phyloP scores from a whole-genome alignment of 2,113 vertebrate genomes.

The Sebastes fasciatus region DNA sequence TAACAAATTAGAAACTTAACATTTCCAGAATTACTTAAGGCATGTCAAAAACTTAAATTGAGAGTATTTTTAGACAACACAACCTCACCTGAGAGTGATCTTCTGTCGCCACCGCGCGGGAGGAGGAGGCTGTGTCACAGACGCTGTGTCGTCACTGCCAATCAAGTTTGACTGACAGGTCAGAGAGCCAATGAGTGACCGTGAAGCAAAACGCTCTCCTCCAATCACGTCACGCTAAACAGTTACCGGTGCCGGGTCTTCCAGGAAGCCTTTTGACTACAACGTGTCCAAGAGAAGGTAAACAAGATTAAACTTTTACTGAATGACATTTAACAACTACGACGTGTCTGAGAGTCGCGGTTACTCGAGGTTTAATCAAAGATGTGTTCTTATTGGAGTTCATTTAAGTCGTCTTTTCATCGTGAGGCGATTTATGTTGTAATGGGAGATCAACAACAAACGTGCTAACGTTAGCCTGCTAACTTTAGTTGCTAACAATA shows the following conservation, averaged over 20 bases:
- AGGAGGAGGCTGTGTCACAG: not conserved
- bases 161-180: constrained; percentile 20
- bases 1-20: not conserved
- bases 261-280: not conserved
- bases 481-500: not conserved
- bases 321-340: too few species aligned
- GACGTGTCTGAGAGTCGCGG: not conserved
- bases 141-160: constrained; percentile 4
- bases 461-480: constrained; percentile 70
- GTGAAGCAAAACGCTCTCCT: not conserved
- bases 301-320: constrained; percentile 35
- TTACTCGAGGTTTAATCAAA: rapidly evolving
- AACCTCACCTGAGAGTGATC: constrained; percentile 5
- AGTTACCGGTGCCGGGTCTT: constrained; percentile 4
- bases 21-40: not conserved
- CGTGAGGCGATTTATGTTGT: not conserved
- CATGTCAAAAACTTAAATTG: not conserved
- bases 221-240: constrained; percentile 55
- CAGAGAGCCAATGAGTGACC: constrained; percentile 49
- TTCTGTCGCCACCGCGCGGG: constrained; percentile 71
- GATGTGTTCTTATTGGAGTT: rapidly evolving
- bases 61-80: not conserved
- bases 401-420: not conserved
- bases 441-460: constrained; percentile 47
- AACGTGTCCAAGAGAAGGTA: constrained; percentile 67